These are phyloP conservation scores for Polypedilum vanderplanki DNA, from an alignment of 1,140 invertebrate species.

Conservation along the genomic window DNA sequence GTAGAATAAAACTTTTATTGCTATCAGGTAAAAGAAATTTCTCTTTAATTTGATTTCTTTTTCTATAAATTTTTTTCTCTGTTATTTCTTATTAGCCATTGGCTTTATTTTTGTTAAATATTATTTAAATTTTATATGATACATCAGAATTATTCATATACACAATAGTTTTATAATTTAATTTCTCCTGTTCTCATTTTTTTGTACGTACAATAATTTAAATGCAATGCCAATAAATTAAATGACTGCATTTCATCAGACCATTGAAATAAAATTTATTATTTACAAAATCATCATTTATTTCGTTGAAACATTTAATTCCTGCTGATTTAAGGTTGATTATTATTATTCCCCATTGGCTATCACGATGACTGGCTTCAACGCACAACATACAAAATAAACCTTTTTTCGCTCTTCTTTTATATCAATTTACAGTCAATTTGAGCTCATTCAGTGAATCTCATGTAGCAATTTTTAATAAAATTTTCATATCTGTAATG, in stretches of 20 bases:
- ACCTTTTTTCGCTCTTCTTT: not conserved
- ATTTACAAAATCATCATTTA: constrained; percentile 7
- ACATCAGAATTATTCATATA: not conserved
- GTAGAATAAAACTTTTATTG: too few relatives aligned
- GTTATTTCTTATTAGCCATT: not conserved
- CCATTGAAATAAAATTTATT: not conserved
- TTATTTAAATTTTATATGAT: not conserved
- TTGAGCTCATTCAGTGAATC: not conserved
- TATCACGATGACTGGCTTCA: not conserved
- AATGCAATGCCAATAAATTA: not conserved
- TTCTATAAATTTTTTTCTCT: not conserved
- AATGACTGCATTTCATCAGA: not conserved
- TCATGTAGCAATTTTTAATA: not conserved
- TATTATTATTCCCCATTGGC: not conserved
- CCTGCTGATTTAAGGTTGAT: constrained; percentile 11
- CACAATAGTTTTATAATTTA: not conserved
- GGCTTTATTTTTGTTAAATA: constrained; percentile 11
- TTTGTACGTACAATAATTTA: constrained; percentile 4
- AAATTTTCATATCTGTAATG: not conserved
- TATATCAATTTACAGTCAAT: constrained; percentile 10
- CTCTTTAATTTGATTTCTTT: not conserved
- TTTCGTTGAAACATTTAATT: not conserved
- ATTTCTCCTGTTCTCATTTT: not conserved
- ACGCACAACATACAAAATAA: not conserved
- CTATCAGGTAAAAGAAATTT: too few relatives aligned